These are phyloP conservation scores for Saccostrea echinata DNA, from an alignment of 1,140 invertebrate species.

Conservation along the genomic window DNA sequence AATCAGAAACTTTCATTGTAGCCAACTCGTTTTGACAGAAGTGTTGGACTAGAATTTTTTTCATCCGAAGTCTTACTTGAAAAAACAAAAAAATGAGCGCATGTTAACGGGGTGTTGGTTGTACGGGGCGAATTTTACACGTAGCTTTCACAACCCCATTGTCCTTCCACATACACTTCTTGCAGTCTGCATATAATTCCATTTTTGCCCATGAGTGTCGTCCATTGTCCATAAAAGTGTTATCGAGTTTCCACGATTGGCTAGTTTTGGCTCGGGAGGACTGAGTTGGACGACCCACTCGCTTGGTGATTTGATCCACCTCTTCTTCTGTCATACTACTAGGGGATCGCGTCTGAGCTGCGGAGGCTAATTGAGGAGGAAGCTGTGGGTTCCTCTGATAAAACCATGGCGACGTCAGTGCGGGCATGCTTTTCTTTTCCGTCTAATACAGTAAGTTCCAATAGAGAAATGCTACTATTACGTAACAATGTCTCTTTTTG, in stretches of 20 bases:
- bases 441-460: not conserved
- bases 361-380: conserved; percentile 53
- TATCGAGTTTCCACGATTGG: conserved; percentile 69
- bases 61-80: not conserved
- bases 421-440: conserved; percentile 56
- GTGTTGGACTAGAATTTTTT: not conserved
- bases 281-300: conserved; percentile 65
- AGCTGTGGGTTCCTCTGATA: conserved; percentile 59
- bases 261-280: conserved; percentile 65
- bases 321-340: conserved; percentile 65
- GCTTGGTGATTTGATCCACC: conserved; percentile 65
- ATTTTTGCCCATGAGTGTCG: conserved; percentile 73
- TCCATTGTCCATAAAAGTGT: conserved; percentile 67
- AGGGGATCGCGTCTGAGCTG: conserved; percentile 44
- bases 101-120: conserved; percentile 8
- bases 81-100: not conserved
- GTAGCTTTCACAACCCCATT: conserved; percentile 62
- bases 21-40: not conserved
- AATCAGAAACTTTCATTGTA: not conserved
- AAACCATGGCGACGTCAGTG: conserved; percentile 67
- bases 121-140: conserved; percentile 67
- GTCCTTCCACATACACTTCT: conserved; percentile 72
- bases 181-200: conserved; percentile 71
- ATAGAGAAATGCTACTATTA: not conserved
- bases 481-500: not conserved